Percentiles rank a stretch among this genome's conserved stretches.
Conservation (phyloP, 1,140 invertebrate species). For the Bicyclus anynana region DNA sequence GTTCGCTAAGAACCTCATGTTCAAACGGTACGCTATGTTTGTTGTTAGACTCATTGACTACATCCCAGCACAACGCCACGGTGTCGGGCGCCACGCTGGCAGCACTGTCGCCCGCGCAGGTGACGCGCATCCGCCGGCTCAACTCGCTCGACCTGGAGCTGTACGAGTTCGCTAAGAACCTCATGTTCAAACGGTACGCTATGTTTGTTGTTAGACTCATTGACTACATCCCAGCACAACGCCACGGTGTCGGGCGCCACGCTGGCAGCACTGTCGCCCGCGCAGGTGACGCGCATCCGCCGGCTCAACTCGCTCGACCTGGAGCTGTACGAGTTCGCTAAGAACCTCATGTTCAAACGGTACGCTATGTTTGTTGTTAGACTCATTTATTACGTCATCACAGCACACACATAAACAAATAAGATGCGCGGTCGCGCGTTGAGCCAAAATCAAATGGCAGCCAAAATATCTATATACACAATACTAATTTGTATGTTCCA, state of each 20-base stretch:
- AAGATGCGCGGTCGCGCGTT: too few relatives aligned
- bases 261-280: slow-evolving; percentile 83
- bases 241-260: slow-evolving; percentile 89
- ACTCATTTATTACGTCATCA: too few relatives aligned
- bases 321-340: slow-evolving; percentile 96
- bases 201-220: too few relatives aligned
- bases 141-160: slow-evolving; percentile 96
- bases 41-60: too few relatives aligned
- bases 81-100: slow-evolving; percentile 87
- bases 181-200: slow-evolving; percentile 82
- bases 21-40: slow-evolving; percentile 66
- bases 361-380: slow-evolving; percentile 28
- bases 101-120: slow-evolving; percentile 84
- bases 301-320: slow-evolving; percentile 93
- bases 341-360: slow-evolving; percentile 87
- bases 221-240: slow-evolving; percentile 55
- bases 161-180: slow-evolving; percentile 94
- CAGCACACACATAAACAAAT: too few relatives aligned
- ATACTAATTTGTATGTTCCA: too few relatives aligned
- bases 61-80: slow-evolving; percentile 92
- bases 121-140: slow-evolving; percentile 85
- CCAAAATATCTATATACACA: too few relatives aligned
- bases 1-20: slow-evolving; percentile 93
- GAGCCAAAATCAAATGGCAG: too few relatives aligned
- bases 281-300: slow-evolving; percentile 86